These are phyloP conservation scores for Petrocephalus microphthalmus DNA, from an alignment of 2,113 vertebrate species.

Conservation along the genomic window DNA sequence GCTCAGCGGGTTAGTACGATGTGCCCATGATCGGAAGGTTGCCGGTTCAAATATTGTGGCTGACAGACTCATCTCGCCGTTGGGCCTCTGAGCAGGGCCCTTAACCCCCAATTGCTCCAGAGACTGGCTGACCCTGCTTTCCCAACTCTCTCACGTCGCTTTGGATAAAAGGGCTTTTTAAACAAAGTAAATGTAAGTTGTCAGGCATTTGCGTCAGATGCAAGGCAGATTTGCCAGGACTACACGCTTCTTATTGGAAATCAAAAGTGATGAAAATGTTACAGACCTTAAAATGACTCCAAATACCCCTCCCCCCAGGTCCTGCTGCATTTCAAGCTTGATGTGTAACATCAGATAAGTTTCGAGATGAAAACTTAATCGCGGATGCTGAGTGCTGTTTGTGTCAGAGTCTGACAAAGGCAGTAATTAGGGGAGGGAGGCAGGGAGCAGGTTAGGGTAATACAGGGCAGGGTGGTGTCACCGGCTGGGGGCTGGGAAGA, in stretches of 20 bases:
- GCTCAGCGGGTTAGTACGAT: neutral
- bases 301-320: neutral
- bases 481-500: neutral
- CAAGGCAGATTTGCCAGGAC: neutral
- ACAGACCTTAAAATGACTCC: neutral
- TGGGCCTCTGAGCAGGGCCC: neutral
- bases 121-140: neutral
- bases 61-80: neutral
- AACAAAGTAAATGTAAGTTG: neutral
- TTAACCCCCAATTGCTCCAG: neutral
- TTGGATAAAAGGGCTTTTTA: neutral
- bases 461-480: neutral
- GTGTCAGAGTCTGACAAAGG: constrained; percentile 6
- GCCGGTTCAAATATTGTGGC: neutral
- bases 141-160: neutral
- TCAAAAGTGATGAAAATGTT: neutral
- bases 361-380: constrained; percentile 2
- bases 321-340: neutral
- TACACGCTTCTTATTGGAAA: neutral
- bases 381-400: neutral
- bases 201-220: neutral
- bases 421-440: constrained; percentile 11
- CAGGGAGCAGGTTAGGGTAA: neutral
- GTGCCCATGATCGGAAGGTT: neutral
- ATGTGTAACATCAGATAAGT: neutral